Conservation (phyloP, 1,140 invertebrate species). For the Ganaspis sp. region DNA sequence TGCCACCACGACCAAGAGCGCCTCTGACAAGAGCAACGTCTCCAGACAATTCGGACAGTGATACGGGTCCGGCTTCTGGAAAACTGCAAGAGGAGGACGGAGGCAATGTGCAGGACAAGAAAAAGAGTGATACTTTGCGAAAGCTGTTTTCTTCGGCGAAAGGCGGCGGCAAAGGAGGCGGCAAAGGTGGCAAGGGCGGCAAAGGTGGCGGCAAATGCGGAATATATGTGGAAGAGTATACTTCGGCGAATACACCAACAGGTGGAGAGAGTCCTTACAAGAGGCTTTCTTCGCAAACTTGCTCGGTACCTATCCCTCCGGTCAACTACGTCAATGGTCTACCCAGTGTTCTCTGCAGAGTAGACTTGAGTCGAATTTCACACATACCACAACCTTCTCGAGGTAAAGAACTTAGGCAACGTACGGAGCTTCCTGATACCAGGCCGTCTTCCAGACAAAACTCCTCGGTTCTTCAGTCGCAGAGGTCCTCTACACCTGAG, state of each 20-base stretch:
- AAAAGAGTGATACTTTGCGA: conserved; percentile 82
- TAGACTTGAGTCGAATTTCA: conserved; percentile 70
- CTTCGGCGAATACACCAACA: conserved; percentile 67
- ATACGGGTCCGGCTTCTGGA: conserved; percentile 70
- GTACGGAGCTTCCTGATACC: conserved; percentile 77
- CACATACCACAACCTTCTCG: conserved; percentile 65
- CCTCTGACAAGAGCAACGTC: conserved; percentile 65
- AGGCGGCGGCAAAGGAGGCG: conserved; percentile 79
- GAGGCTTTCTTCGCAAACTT: conserved; percentile 65
- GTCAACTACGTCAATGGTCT: conserved; percentile 63
- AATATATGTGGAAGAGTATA: conserved; percentile 73
- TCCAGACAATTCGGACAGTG: conserved; percentile 71
- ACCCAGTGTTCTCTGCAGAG: conserved; percentile 70
- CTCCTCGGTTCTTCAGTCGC: conserved; percentile 42
- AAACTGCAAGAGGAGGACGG: conserved; percentile 78
- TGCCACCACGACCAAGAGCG: conserved; percentile 67
- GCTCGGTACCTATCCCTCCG: conserved; percentile 55
- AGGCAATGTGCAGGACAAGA: conserved; percentile 81
- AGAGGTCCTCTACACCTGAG: conserved; percentile 63
- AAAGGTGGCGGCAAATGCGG: conserved; percentile 79
- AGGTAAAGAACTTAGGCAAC: conserved; percentile 74
- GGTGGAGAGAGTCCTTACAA: conserved; percentile 74
- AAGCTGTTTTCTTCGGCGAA: conserved; percentile 80
- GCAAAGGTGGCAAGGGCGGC: conserved; percentile 79
- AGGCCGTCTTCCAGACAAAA: conserved; percentile 74